These are phyloP conservation scores for Haemorhous mexicanus DNA, from an alignment of 2,113 vertebrate genomes.

Conservation along the genomic window DNA sequence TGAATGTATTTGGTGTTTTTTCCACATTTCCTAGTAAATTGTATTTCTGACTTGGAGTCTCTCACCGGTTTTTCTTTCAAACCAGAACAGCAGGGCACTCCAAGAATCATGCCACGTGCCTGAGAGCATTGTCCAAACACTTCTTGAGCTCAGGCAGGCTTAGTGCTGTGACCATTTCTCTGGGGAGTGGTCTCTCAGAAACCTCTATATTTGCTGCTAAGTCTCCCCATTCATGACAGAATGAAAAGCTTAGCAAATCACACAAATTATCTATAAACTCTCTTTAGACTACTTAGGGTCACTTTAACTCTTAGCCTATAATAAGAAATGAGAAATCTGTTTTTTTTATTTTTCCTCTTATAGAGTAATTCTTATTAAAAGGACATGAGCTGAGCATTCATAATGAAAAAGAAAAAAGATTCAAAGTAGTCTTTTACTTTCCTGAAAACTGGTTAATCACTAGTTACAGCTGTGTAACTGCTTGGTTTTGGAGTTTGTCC, in stretches of 20 bases:
- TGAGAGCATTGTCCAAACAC: not conserved
- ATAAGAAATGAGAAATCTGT: not conserved
- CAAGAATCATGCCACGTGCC: not conserved
- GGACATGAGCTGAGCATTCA: not conserved
- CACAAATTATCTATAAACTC: not conserved
- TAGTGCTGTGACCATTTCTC: too few relatives aligned
- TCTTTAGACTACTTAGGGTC: not conserved
- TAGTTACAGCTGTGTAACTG: not conserved
- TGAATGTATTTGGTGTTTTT: too few relatives aligned
- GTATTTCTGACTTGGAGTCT: too few relatives aligned
- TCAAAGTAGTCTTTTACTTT: not conserved
- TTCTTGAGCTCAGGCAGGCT: not conserved
- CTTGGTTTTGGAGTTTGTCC: not conserved
- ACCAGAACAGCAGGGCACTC: too few relatives aligned
- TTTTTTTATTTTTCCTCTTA: rapidly evolving
- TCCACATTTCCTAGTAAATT: too few relatives aligned
- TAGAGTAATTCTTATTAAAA: not conserved
- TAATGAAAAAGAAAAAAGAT: not conserved
- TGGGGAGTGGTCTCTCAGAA: not conserved
- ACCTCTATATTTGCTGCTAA: not conserved
- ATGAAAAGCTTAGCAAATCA: not conserved
- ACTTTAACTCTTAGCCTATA: not conserved
- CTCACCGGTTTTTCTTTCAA: too few relatives aligned
- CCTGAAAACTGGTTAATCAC: not conserved
- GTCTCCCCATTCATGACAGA: not conserved